Base-by-base conservation (phyloP, 2,888 invertebrate species). In the Nomada ferruginata region DNA sequence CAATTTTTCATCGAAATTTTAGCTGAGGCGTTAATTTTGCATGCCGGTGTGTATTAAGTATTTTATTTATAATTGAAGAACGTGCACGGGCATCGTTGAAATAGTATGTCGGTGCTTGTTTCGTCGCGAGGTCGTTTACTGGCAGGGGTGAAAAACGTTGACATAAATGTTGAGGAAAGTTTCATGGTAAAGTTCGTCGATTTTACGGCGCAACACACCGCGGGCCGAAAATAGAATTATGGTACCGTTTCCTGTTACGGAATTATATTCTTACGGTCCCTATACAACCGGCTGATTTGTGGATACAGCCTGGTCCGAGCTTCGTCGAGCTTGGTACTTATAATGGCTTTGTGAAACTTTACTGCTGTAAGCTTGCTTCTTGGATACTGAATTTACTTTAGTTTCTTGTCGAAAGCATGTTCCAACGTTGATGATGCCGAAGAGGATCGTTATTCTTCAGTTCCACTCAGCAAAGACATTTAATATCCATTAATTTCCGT, bases 371-470 rank as follows among this genome's bases (percentile, higher is more conserved):
- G 44, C 57, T 53, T 55, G 50, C 26, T 44, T 53, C 59, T 63
- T 44, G 44, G 36, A 63, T 55, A 81, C 59, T 52, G 50, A 60
- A 82, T 76, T 80, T 80, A 71, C 66, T 82, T 68, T 68, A 68
- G 61, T 63, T 68, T 60, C 85, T 81, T 72, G 72, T 81, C 66
- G 77, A 81, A 61, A 70, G 78, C 52, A 50, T 52, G 42, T 63
- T 68, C 20, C 23, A 15, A 50, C 63, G 63, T 29, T 44, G 71
- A 66, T 53, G 72, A 72, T 23, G 36, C 13, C 15, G 18, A 73
- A 42, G 20, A 20, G 75, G 64, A 76, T 76, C 61, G 57, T 71
- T 76, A 26, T 26, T 55, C 26, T 76, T 50, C 42, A 23, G 2
- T 47, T 57, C 26, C 7, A 2, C 50, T 26, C 65, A 52, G 0